Evolutionary conservation across 2,888 invertebrate genomes (phyloP).

Genomic region (Macaria notata): DNA sequence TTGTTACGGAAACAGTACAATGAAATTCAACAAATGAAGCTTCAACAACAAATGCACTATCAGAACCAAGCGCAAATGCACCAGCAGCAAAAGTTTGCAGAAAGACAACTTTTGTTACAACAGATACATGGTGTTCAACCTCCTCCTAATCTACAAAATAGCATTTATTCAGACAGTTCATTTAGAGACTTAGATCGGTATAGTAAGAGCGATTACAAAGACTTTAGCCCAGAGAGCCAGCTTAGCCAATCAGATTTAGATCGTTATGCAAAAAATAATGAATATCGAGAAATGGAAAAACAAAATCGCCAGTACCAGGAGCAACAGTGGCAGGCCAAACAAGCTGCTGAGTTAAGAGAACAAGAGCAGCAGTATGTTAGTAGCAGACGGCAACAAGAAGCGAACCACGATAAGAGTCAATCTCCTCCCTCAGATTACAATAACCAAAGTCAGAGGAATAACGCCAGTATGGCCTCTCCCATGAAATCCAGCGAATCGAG

Average conservation of each 20-base stretch:
- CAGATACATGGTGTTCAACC: conserved; percentile 82
- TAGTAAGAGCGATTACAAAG: conserved; percentile 49
- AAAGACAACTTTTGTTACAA: conserved; percentile 83
- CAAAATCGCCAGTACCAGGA: conserved; percentile 67
- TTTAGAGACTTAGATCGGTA: conserved; percentile 74
- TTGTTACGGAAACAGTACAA: conserved; percentile 83
- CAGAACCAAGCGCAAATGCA: conserved; percentile 84
- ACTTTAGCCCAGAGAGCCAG: conserved; percentile 69
- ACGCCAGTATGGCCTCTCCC: conserved; percentile 58
- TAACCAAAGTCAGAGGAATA: conserved; percentile 58
- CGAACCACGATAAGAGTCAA: conserved; percentile 59
- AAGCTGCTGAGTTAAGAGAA: conserved; percentile 61
- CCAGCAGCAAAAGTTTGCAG: conserved; percentile 85
- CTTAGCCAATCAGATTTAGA: conserved; percentile 57
- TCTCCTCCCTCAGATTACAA: conserved; percentile 64
- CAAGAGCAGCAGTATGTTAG: conserved; percentile 49
- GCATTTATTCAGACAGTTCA: conserved; percentile 74
- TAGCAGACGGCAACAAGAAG: conserved; percentile 57
- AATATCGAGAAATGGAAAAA: conserved; percentile 66
- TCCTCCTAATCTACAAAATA: conserved; percentile 75
- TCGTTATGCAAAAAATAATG: conserved; percentile 65
- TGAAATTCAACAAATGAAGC: conserved; percentile 84
- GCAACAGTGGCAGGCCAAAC: conserved; percentile 67
- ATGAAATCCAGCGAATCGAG: conserved; percentile 78
- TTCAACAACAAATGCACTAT: conserved; percentile 84